Evolutionary conservation across 2,888 invertebrate species (phyloP).

Genomic region (Leptothorax acervorum): DNA sequence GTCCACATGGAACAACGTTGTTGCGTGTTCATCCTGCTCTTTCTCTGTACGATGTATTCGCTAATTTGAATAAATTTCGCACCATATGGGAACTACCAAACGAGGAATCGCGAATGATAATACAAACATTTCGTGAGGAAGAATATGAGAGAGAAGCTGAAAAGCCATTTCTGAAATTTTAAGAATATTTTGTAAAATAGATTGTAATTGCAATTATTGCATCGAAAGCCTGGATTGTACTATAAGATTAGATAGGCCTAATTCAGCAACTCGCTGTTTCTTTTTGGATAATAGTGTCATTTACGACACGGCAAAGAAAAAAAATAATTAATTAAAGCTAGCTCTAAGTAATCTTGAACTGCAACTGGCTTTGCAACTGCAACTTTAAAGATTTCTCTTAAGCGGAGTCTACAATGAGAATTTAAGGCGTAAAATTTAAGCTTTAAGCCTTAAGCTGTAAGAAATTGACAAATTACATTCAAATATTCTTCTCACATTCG

Average conservation of each 20-base stretch:
- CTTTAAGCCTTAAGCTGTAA: no score
- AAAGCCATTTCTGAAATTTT: background rate
- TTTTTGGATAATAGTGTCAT: background rate
- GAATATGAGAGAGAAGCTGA: background rate
- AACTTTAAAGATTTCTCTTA: background rate
- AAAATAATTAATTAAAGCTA: conserved; percentile 20
- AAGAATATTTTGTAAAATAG: background rate
- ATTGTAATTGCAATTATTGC: background rate
- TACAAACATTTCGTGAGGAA: background rate
- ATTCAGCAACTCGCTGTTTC: background rate
- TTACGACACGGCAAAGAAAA: background rate
- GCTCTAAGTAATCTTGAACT: background rate
- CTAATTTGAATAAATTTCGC: background rate
- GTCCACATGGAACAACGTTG: background rate
- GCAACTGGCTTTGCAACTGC: background rate
- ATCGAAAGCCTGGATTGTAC: background rate
- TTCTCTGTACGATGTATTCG: background rate
- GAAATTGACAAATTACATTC: no score
- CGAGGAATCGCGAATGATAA: background rate
- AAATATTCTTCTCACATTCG: no score
- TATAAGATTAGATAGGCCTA: background rate
- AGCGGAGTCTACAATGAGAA: no score
- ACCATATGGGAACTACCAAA: background rate
- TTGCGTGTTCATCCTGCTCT: background rate
- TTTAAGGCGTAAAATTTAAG: no score